Evolutionary conservation across 1,140 invertebrate species (phyloP).

Genomic region (Campodea augens): DNA sequence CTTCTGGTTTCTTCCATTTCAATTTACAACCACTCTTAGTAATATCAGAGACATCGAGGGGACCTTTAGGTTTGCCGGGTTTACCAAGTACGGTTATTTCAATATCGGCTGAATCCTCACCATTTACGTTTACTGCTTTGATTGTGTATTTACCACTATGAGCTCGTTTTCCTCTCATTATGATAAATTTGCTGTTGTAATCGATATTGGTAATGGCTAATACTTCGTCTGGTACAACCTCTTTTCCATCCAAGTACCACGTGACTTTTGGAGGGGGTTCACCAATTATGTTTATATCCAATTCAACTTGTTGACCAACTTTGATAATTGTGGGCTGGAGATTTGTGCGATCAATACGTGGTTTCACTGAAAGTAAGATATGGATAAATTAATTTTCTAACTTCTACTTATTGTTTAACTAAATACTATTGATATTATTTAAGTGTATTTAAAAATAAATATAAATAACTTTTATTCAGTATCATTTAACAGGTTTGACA

Average conservation of each 20-base stretch:
- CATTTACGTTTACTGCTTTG: slow-evolving; percentile 78
- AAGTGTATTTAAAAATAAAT: no score
- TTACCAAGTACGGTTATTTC: slow-evolving; percentile 71
- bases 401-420: neutral
- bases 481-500: no score
- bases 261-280: slow-evolving; percentile 81
- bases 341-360: slow-evolving; percentile 78
- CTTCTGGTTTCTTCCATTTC: slow-evolving; percentile 82
- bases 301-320: slow-evolving; percentile 69
- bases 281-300: slow-evolving; percentile 83
- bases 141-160: slow-evolving; percentile 85
- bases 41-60: slow-evolving; percentile 70
- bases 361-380: slow-evolving; percentile 49
- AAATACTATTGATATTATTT: no score
- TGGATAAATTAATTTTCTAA: slow-evolving; percentile 2
- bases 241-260: slow-evolving; percentile 70
- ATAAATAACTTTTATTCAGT: no score
- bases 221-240: slow-evolving; percentile 40
- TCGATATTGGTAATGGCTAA: slow-evolving; percentile 66
- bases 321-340: slow-evolving; percentile 67
- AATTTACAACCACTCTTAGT: slow-evolving; percentile 86
- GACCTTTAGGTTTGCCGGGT: slow-evolving; percentile 64
- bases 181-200: slow-evolving; percentile 77
- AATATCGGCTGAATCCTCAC: slow-evolving; percentile 81
- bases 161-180: slow-evolving; percentile 53